Evolutionary conservation across 2,888 invertebrate species (phyloP).

Genomic region (Xylota segnis): DNA sequence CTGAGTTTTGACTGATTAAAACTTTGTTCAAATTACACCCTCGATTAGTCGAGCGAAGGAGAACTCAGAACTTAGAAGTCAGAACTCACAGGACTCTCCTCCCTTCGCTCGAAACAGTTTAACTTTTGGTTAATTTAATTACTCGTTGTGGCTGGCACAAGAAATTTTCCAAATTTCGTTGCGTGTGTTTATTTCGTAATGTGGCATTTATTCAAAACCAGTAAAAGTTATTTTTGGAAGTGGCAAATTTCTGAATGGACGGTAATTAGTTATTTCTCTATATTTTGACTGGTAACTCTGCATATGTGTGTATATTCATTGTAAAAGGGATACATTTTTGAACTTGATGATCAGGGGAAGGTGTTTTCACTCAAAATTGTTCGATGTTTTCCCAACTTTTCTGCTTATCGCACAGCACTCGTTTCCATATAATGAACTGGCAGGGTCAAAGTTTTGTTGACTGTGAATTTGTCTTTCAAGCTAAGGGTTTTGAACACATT

Average conservation of each 20-base stretch:
- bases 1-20: slow-evolving; percentile 61
- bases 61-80: slow-evolving; percentile 1
- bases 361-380: no score
- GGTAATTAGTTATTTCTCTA: not conserved
- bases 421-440: no score
- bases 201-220: slow-evolving; percentile 17
- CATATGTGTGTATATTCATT: no score
- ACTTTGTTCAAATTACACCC: slow-evolving; percentile 56
- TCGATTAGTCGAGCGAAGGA: slow-evolving; percentile 32
- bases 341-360: no score
- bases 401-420: no score
- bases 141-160: slow-evolving; percentile 21
- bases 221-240: slow-evolving; percentile 23
- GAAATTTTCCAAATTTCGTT: slow-evolving; percentile 27
- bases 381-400: not conserved
- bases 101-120: not conserved
- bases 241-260: slow-evolving; percentile 5
- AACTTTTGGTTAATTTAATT: slow-evolving; percentile 32
- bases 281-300: not conserved
- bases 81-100: not conserved
- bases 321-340: no score
- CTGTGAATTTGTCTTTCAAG: no score
- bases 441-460: no score
- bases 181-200: slow-evolving; percentile 7
- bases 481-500: no score